Conservation (phyloP, 1,140 invertebrate species). For the Drosophila kohkoa region DNA sequence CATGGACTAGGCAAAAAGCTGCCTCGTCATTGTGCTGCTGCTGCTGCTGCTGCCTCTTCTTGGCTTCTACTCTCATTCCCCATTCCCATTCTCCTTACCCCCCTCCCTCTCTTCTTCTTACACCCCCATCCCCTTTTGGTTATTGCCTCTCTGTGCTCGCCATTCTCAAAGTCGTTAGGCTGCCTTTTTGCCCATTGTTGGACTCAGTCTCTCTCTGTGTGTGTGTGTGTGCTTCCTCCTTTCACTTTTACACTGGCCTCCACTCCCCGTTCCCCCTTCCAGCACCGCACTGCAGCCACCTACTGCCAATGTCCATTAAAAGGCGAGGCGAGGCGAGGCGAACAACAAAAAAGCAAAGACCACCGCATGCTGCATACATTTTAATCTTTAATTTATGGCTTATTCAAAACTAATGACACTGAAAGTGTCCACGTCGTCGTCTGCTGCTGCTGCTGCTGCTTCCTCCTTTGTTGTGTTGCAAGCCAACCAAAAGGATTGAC, state of each 20-base stretch:
- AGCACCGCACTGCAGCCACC: background rate
- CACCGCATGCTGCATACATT: constrained; percentile 53
- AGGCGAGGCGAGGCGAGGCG: background rate
- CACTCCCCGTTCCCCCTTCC: background rate
- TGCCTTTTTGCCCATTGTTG: constrained; percentile 73
- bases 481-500: constrained; percentile 10
- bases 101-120: background rate
- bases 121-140: background rate
- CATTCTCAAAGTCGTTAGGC: constrained; percentile 58
- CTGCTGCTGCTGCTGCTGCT: background rate
- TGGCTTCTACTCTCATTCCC: background rate
- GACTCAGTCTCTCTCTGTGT: constrained; percentile 28
- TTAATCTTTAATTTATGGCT: constrained; percentile 83
- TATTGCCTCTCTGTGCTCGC: background rate
- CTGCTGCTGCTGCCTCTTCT: background rate
- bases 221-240: constrained; percentile 54
- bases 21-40: constrained; percentile 48
- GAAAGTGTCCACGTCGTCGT: constrained; percentile 58
- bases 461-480: constrained; percentile 11
- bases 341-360: constrained; percentile 15
- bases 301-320: constrained; percentile 56
- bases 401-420: constrained; percentile 82
- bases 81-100: background rate
- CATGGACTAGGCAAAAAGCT: constrained; percentile 25
- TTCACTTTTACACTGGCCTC: constrained; percentile 52